Percentiles rank a stretch among this genome's conserved stretches.
These are phyloP conservation scores for Drosophila neoperkinsi DNA, from an alignment of 2,888 invertebrate genomes.

Conservation along the genomic window DNA sequence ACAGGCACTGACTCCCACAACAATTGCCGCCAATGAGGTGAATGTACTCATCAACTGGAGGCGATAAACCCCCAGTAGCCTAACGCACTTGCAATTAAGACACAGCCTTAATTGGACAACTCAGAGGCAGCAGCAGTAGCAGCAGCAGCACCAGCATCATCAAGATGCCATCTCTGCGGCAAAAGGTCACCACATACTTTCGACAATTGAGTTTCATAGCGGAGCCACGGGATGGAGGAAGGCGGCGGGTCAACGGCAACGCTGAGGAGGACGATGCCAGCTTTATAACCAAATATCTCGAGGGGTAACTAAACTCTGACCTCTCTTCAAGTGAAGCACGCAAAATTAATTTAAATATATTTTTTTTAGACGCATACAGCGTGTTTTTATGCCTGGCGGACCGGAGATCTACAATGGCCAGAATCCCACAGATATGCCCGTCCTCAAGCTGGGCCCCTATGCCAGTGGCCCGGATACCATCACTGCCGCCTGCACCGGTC, in stretches of 20 bases:
- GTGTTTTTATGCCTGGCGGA: conserved; percentile 79
- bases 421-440: conserved; percentile 90
- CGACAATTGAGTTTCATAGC: conserved; percentile 89
- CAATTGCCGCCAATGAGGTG: conserved; percentile 67
- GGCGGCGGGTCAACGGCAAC: conserved; percentile 78
- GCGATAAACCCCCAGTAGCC: conserved; percentile 37
- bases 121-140: conserved; percentile 26
- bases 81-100: conserved; percentile 38
- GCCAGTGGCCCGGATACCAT: conserved; percentile 87
- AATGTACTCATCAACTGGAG: conserved; percentile 53
- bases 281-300: conserved; percentile 90
- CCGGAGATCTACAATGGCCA: conserved; percentile 88
- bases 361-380: conserved; percentile 81
- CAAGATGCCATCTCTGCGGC: conserved; percentile 89
- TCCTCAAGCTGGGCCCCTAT: conserved; percentile 86
- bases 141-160: conserved; percentile 19
- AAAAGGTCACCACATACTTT: conserved; percentile 90
- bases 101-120: conserved; percentile 44
- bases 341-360: not conserved
- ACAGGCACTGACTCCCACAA: conserved; percentile 52
- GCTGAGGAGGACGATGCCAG: conserved; percentile 87
- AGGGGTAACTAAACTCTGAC: conserved; percentile 87
- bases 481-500: conserved; percentile 92
- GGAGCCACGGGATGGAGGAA: conserved; percentile 86
- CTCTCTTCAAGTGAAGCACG: not conserved